Conservation (phyloP, 2,888 invertebrate genomes). For the Cerastis leucographa region DNA sequence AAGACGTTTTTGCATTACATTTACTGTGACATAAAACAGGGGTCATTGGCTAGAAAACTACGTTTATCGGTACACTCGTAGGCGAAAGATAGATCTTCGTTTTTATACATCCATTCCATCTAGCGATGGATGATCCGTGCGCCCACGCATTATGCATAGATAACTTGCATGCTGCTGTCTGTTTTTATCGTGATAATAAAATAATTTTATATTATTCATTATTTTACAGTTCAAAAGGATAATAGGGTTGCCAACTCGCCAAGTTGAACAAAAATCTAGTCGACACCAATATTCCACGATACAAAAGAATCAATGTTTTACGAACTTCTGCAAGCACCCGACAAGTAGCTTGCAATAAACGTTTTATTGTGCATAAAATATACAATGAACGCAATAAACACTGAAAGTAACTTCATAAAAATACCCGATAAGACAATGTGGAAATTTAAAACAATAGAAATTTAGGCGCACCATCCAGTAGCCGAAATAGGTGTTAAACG, state of each 20-base stretch:
- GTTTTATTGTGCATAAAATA: slow-evolving; percentile 67
- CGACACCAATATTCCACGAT: slow-evolving; percentile 46
- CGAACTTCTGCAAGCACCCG: slow-evolving; percentile 46
- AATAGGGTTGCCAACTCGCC: not conserved
- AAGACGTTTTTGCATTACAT: slow-evolving; percentile 24
- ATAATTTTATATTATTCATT: not conserved
- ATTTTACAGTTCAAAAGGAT: not conserved
- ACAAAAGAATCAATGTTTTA: slow-evolving; percentile 58
- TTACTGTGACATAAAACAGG: slow-evolving; percentile 26
- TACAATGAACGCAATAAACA: slow-evolving; percentile 62
- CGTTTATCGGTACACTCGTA: slow-evolving; percentile 36
- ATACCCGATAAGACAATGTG: slow-evolving; percentile 45
- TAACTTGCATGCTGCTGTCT: slow-evolving; percentile 21
- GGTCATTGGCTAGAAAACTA: slow-evolving; percentile 54
- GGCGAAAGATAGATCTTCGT: slow-evolving; percentile 38
- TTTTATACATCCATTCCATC: slow-evolving; percentile 29
- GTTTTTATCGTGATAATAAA: slow-evolving; percentile 20
- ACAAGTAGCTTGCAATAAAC: slow-evolving; percentile 58
- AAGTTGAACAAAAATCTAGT: not conserved
- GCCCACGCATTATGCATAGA: slow-evolving; percentile 50
- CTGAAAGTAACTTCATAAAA: slow-evolving; percentile 57
- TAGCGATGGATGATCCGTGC: slow-evolving; percentile 27
- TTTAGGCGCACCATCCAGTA: slow-evolving; percentile 78
- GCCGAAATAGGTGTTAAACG: slow-evolving; percentile 84
- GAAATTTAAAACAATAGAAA: slow-evolving; percentile 66